These are phyloP conservation scores for Oreochromis aureus DNA, from an alignment of 2,113 vertebrate species.

Conservation along the genomic window DNA sequence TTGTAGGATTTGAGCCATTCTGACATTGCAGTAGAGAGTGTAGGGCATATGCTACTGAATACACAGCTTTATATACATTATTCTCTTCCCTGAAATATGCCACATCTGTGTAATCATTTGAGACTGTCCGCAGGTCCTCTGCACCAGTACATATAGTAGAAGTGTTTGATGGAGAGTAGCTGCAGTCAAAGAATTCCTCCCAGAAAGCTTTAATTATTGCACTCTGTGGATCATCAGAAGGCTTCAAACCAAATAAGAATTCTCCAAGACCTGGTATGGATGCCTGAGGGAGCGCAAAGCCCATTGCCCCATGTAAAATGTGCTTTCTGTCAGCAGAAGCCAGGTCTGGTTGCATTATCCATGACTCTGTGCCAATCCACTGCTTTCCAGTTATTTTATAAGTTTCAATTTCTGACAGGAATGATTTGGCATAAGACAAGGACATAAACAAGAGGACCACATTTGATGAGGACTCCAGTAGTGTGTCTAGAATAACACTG, in stretches of 20 bases:
- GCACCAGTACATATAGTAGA: conserved; percentile 2
- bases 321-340: neutral
- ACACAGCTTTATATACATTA: conserved; percentile 60
- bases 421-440: neutral
- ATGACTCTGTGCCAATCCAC: neutral
- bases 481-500: neutral
- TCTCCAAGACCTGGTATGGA: neutral
- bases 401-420: neutral
- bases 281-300: neutral
- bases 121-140: conserved; percentile 48
- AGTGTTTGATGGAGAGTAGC: neutral
- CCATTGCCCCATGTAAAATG: neutral
- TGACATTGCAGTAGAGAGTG: conserved; percentile 48
- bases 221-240: neutral
- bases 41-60: conserved; percentile 54
- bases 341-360: neutral
- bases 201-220: neutral
- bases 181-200: neutral
- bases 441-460: neutral
- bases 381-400: neutral
- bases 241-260: neutral
- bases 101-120: conserved; percentile 54
- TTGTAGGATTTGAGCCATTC: conserved; percentile 47
- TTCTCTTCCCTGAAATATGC: conserved; percentile 43
- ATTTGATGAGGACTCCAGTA: neutral